A percentile compares a stretch with the other conserved stretches of the same genome.
Conservation (phyloP, 2,797 vertebrate species). For the Eospalax fontanierii region DNA sequence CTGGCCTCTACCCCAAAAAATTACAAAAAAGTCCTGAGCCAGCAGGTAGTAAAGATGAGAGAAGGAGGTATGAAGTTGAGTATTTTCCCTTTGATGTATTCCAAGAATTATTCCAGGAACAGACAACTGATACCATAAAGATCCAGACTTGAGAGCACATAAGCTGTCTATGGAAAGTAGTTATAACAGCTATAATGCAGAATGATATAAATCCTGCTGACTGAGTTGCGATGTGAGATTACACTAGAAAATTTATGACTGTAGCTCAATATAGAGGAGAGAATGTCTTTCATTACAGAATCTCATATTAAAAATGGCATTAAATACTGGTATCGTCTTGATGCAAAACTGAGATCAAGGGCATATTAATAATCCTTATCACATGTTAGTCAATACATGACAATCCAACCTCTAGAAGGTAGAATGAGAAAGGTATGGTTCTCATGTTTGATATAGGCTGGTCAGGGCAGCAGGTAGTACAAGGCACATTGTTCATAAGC, state of each 20-base stretch:
- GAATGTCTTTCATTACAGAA: constrained; percentile 23
- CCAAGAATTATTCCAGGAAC: neutral
- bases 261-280: neutral
- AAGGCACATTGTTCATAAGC: neutral
- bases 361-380: neutral
- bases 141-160: neutral
- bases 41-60: neutral
- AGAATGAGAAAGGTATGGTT: neutral
- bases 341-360: neutral
- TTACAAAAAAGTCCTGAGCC: neutral
- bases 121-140: neutral
- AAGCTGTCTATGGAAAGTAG: neutral
- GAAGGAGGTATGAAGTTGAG: neutral
- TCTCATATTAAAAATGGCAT: neutral
- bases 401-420: neutral
- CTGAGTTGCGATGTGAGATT: neutral
- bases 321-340: neutral
- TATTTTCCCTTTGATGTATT: neutral
- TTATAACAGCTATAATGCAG: neutral
- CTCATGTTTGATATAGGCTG: neutral
- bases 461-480: neutral
- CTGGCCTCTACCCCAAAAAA: neutral
- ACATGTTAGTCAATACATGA: neutral
- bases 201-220: neutral
- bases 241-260: neutral